Percentiles rank a stretch among this genome's conserved stretches.
phyloP scores from a whole-genome alignment of 2,888 invertebrate genomes.

The Timema podura region DNA sequence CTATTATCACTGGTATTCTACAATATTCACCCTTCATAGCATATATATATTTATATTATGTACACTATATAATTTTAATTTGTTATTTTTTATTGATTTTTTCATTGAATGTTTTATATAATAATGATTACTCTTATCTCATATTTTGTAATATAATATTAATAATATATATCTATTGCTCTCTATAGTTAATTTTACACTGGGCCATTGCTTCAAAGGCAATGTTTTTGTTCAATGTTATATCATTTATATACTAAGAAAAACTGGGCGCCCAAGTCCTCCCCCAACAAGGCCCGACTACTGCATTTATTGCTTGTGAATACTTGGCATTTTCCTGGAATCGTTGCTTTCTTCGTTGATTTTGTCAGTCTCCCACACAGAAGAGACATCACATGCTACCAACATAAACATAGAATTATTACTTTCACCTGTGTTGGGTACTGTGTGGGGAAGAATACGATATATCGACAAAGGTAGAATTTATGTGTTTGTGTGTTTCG shows the following conservation, averaged over 20 bases:
- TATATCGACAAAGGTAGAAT: slow-evolving; percentile 2
- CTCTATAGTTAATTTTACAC: too few relatives aligned
- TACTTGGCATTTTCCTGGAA: slow-evolving; percentile 34
- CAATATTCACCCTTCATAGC: too few relatives aligned
- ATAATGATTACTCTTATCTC: too few relatives aligned
- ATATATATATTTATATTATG: too few relatives aligned
- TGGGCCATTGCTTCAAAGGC: too few relatives aligned
- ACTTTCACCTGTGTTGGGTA: not conserved
- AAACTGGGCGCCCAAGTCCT: not conserved
- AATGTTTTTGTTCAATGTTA: not conserved
- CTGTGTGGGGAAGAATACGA: not conserved
- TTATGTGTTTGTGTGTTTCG: not conserved
- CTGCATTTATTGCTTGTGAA: slow-evolving; percentile 34
- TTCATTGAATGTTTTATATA: too few relatives aligned
- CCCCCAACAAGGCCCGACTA: slow-evolving; percentile 29
- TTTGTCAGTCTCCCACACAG: not conserved
- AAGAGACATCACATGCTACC: too few relatives aligned
- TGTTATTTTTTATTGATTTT: too few relatives aligned
- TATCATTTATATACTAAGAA: not conserved
- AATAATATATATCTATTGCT: too few relatives aligned
- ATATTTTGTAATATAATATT: too few relatives aligned
- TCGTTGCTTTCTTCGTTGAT: slow-evolving; percentile 17
- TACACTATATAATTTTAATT: too few relatives aligned
- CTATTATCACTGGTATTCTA: too few relatives aligned
- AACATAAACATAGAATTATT: not conserved